Evolutionary conservation across 1,140 invertebrate genomes (phyloP), one percentile per base, ranked within the genome.

Genomic region (Pygmarrhopalites habei): DNA sequence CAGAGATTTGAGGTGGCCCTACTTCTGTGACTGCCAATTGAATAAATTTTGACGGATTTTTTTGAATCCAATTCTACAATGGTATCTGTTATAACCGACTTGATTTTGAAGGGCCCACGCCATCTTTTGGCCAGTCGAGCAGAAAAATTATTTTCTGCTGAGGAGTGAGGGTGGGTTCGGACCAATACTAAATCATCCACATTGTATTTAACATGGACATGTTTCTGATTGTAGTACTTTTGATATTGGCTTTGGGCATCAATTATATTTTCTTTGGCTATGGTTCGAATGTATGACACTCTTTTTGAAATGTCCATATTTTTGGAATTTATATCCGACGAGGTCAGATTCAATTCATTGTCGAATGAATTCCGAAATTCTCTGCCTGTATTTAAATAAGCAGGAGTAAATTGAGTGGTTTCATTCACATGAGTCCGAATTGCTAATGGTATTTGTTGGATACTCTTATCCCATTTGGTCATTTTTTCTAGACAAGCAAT

Each of bases 361-460:
- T 58, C 57, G 5, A 58, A 26, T 5, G 35, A 41, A 4, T 7
- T 44, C 19, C 39, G 15, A 25, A 46, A 10, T 44, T 58, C 39
- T 25, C 53, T 56, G 1, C 61, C 61, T 25, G 39, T 43, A 7
- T 44, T 46, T 0, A 62, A 12, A 29, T 49, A 57, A n/a, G 74
- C 74, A 4, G 76, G 75, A 1, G 75, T 73, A 47, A 71, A 75
- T 0, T 69, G 56, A 5, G 75, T 79, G 0, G 73, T 62, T 5
- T 72, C 64, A 59, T 75, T 65, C 2, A 71, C 64, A 0, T 73
- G 75, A 0, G 76, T 75, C 25, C 78, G 77, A 60, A 75, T 73
- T 0, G 76, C 76, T 62, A 77, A 79, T 0, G 70, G 62, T 1
- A 80, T 67, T 35, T 75, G 72, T 0, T 71, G 58, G 2, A 79